Percentiles rank a stretch among this genome's conserved stretches.
phyloP scores from a whole-genome alignment of 2,888 invertebrate species.

The Tricholauxania praeusta region DNA sequence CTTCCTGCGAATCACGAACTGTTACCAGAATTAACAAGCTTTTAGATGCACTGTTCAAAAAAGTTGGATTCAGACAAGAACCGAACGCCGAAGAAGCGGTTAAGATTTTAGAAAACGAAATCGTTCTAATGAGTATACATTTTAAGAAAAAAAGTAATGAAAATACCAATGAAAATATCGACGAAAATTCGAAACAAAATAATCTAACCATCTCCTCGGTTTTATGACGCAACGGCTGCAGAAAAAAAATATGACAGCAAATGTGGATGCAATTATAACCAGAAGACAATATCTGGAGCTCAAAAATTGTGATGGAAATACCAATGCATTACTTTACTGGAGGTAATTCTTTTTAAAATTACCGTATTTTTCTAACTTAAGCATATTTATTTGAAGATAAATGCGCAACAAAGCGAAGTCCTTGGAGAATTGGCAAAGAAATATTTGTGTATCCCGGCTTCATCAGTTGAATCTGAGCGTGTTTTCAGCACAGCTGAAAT shows the following conservation, averaged over 20 bases:
- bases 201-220: neutral
- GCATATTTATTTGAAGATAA: constrained; percentile 12
- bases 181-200: neutral
- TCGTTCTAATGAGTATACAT: neutral
- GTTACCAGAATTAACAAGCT: constrained; percentile 1
- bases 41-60: constrained; percentile 13
- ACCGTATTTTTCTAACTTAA: too few species aligned
- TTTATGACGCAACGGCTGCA: neutral
- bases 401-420: constrained; percentile 4
- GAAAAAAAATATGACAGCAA: neutral
- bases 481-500: constrained; percentile 10
- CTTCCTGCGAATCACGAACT: constrained; percentile 15
- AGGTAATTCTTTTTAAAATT: too few species aligned
- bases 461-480: constrained; percentile 13
- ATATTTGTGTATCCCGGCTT: constrained; percentile 15
- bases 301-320: constrained; percentile 8
- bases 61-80: constrained; percentile 1
- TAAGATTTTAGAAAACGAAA: constrained; percentile 15
- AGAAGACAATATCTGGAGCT: constrained; percentile 3
- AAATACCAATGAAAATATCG: constrained; percentile 7
- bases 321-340: constrained; percentile 14
- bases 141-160: neutral
- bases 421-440: constrained; percentile 12
- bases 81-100: constrained; percentile 10
- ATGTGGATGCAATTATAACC: too few species aligned